Base-by-base conservation (phyloP, 2,888 invertebrate genomes). In the Hofmannophila pseudospretella region DNA sequence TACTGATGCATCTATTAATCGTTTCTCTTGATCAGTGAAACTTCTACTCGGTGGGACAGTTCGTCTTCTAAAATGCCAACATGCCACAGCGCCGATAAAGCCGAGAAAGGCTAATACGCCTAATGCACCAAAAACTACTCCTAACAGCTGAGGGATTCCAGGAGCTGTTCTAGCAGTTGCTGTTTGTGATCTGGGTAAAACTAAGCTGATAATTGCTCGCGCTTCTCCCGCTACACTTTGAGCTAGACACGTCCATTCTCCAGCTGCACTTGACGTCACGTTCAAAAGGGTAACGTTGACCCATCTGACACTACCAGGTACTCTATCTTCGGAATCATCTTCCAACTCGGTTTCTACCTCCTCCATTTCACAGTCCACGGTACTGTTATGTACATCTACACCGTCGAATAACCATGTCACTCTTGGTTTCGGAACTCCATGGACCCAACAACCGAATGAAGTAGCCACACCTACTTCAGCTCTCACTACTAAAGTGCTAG, bases 11-110 rank as follows among this genome's bases (percentile, higher is more conserved):
- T 95, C 95, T 47, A 96, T 88, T 34, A 96, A 81, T 59, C 95
- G 93, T 75, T 96, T 95, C 62, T 96, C 95, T 79, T 96, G 96
- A 62, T 96, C 96, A 36, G 92, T 94, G 64, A 94, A 94, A 69
- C 94, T 95, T 44, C 89, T 84, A 47, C 88, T 89, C 0, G 89
- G 85, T 19, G 89, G 87, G 2, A 93, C 91, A 47, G 93, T 92
- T 29, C 92, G 90, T 71, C 93, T 93, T 40, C 94, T 88, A 36
- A 93, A 90, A 50, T 92, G 90, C 82, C 87, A 87, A 41, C 88
- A 86, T 1, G 82, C 85, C 27, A 88, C 81, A n/a, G 87, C 80
- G 4, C 71, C 81, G 36, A 85, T 68, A 32, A 90, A 78, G n/a
- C 93, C 89, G 36, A 93, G 90, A 9, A 93, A 89, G 36, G 92